Conservation (phyloP, 2,888 invertebrate species). For the Piscicola geometra region DNA sequence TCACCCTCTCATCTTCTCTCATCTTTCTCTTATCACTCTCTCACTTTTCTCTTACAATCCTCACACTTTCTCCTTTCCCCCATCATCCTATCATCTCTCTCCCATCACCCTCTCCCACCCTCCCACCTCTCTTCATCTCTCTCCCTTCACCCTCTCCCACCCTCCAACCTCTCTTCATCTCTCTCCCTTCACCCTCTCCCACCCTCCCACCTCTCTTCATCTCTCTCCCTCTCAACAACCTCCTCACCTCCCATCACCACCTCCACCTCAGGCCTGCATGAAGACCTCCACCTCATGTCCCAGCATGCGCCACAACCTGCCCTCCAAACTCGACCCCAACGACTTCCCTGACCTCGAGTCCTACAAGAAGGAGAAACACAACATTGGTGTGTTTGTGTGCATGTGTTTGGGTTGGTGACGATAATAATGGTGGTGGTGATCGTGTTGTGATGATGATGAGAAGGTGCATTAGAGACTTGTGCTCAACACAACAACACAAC, state of each 20-base stretch:
- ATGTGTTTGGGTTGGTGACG: neutral
- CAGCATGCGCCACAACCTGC: conserved; percentile 20
- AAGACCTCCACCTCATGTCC: conserved; percentile 29
- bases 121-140: no score
- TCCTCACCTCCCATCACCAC: no score
- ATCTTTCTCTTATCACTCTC: no score
- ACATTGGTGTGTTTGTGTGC: conserved; percentile 16
- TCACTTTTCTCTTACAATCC: neutral
- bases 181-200: no score
- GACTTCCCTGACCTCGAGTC: conserved; percentile 31
- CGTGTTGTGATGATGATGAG: neutral
- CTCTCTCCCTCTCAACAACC: no score
- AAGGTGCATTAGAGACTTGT: no score
- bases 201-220: no score
- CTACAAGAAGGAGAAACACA: conserved; percentile 33
- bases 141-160: no score
- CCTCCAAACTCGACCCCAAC: conserved; percentile 29
- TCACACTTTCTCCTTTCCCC: neutral
- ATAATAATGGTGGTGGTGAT: conserved; percentile 1
- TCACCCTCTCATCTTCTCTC: no score
- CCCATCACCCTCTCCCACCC: no score
- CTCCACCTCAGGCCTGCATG: neutral
- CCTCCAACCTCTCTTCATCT: no score
- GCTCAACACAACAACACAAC: neutral
- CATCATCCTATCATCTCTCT: no score